Percentiles rank a stretch among this genome's conserved stretches.
Conservation (phyloP, 2,113 vertebrate species). For the Pelusios castaneus region DNA sequence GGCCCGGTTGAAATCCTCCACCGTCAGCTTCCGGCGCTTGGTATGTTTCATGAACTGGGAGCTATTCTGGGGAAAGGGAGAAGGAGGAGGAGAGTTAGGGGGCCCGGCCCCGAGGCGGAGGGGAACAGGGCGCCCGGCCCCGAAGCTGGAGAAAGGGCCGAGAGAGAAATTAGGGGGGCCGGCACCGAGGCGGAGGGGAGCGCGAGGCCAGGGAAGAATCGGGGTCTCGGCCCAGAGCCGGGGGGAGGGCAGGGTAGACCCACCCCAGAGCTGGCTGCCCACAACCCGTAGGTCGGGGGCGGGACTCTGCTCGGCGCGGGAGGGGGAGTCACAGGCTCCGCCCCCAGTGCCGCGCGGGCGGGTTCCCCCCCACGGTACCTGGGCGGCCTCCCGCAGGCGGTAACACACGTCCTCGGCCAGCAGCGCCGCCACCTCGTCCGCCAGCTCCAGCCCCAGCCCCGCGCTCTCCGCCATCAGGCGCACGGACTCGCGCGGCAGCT, state of each 20-base stretch:
- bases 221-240: too few species aligned
- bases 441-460: conserved; percentile 88
- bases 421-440: conserved; percentile 86
- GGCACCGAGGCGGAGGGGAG: too few species aligned
- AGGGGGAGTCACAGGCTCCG: neutral
- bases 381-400: conserved; percentile 88
- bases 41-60: conserved; percentile 94
- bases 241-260: too few species aligned
- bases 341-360: neutral
- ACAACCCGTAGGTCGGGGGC: too few species aligned
- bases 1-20: conserved; percentile 92
- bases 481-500: conserved; percentile 89
- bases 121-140: too few species aligned
- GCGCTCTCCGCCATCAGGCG: conserved; percentile 89
- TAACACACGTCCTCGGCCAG: conserved; percentile 94
- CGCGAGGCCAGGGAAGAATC: too few species aligned
- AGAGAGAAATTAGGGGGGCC: too few species aligned
- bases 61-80: conserved; percentile 79
- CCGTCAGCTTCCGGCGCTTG: conserved; percentile 86
- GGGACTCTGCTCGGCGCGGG: too few species aligned
- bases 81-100: neutral
- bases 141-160: fast-evolving
- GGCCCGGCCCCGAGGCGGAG: neutral
- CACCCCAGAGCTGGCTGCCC: too few species aligned
- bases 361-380: conserved; percentile 70